Conservation (phyloP, 2,797 vertebrate genomes). For the Diplodus sargus region DNA sequence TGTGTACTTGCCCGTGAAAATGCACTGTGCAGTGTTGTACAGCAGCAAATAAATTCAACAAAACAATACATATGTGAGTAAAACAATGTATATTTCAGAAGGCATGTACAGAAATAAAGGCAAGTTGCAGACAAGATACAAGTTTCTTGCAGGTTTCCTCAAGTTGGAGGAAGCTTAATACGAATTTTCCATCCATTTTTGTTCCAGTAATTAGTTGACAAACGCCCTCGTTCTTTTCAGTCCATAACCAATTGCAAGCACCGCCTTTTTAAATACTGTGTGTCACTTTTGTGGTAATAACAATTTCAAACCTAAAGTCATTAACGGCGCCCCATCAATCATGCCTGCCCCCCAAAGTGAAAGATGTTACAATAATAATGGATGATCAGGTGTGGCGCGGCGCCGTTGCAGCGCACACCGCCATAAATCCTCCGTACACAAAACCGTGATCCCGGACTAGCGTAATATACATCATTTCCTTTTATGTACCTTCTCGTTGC, state of each 20-base stretch:
- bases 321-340: conserved; percentile 76
- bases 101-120: background rate
- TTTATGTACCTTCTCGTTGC: conserved; percentile 76
- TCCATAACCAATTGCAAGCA: conserved; percentile 45
- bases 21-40: no score
- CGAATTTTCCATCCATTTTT: background rate
- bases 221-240: conserved; percentile 40
- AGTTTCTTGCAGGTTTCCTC: background rate
- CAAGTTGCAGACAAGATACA: background rate
- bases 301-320: conserved; percentile 71
- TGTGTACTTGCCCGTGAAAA: no score
- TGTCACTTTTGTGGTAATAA: conserved; percentile 50
- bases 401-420: conserved; percentile 37
- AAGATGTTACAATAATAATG: conserved; percentile 76
- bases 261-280: conserved; percentile 48
- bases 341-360: conserved; percentile 66
- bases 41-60: no score
- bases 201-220: conserved; percentile 35
- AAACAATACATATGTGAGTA: no score
- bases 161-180: background rate
- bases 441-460: conserved; percentile 62
- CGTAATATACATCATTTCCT: conserved; percentile 79
- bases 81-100: background rate
- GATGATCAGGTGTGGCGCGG: conserved; percentile 65
- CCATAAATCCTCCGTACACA: conserved; percentile 77